These are phyloP conservation scores for Trematocara stigmaticum DNA, from an alignment of 2,113 vertebrate species.

Conservation along the genomic window DNA sequence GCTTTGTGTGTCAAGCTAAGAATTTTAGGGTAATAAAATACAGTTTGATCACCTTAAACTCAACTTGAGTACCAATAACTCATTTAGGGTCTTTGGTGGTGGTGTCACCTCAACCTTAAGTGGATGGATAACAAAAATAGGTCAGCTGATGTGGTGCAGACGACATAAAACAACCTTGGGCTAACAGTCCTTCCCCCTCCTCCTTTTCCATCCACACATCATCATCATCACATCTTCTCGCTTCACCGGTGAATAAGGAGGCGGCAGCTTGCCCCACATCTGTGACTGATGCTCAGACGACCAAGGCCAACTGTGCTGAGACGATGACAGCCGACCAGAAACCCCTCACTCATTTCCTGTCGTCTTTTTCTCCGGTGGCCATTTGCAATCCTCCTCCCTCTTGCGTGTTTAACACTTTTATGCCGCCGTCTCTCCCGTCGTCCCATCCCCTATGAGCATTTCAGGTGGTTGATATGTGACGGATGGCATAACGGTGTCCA, in stretches of 20 bases:
- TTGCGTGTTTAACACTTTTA: neutral
- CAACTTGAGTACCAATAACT: neutral
- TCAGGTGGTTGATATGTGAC: neutral
- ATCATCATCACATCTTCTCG: neutral
- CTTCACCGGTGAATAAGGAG: constrained; percentile 27
- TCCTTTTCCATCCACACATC: neutral
- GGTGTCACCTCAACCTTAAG: neutral
- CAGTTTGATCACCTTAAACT: neutral
- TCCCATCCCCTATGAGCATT: neutral
- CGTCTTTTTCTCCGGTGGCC: neutral
- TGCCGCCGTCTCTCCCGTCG: neutral
- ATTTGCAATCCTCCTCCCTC: constrained; percentile 8
- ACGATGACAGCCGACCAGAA: neutral
- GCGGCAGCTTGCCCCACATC: constrained; percentile 41
- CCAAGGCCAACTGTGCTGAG: neutral
- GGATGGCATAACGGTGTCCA: neutral
- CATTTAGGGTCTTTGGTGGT: neutral
- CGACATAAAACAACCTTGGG: constrained; percentile 18
- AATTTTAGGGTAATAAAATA: neutral
- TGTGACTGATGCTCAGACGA: constrained; percentile 15
- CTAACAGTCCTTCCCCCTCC: neutral
- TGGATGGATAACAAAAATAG: constrained; percentile 2
- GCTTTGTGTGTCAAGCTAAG: neutral
- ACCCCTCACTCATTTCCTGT: neutral
- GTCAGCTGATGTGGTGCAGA: constrained; percentile 27